Evolutionary conservation across 1,140 invertebrate genomes (phyloP), one percentile per base, ranked within the genome.

Genomic region (Ips typographus): DNA sequence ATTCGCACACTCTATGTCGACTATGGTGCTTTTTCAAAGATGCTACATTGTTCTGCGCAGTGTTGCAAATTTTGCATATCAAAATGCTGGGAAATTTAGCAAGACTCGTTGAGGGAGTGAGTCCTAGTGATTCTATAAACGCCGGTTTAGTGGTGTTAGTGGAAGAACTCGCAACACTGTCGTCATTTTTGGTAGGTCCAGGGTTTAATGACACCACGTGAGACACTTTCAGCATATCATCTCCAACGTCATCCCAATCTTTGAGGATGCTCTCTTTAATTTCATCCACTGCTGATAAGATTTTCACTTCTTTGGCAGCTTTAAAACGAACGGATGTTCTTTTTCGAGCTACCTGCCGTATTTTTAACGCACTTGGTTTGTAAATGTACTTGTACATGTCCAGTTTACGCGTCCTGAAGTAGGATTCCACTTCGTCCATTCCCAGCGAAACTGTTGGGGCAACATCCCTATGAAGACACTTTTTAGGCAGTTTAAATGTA

Each of bases 1-100:
- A 71, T n/a, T 58, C 66, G 47, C 72, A 75, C 7, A 65, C 52
- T 36, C 68, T 61, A 56, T 75, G 74, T 52, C 63, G 68, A 22
- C 51, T 65, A 38, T 53, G 62, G 62, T 73, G 74, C 40, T 52
- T 65, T 55, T 72, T 75, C 40, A 75, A 49, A 6, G 65, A 58
- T 43, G 41, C 64, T 2, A 47, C 49, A 56, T 64, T 71, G 36
- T 64, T 22, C 3, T 69, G 67, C 5, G 61, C 42, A 1, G 62
- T 52, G 57, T 64, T 55, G 40, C 72, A 73, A 2, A 72, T 58
- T 47, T 68, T 68, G 42, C 72, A 73, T 7, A 59, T 57, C 36
- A 65, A 56, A 38, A 70, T 40, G 2, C 42, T 63, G 5, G 57
- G 40, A 7, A 60, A 56, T 60, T 68, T 68, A 47, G 42, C 8